phyloP scores from a whole-genome alignment of 1,140 invertebrate genomes.

The Calliopsis andreniformis region DNA sequence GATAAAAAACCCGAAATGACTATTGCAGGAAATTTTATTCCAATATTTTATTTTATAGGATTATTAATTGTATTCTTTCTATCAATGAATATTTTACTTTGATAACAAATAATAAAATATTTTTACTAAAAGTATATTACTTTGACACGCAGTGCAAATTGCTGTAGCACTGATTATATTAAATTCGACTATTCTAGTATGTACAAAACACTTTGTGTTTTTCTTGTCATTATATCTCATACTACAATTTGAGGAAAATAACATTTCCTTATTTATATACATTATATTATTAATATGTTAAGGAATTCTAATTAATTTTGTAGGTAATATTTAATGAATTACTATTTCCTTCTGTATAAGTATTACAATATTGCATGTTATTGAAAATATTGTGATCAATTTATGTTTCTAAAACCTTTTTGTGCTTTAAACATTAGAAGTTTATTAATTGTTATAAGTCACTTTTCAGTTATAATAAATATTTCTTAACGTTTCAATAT shows the following conservation, averaged over 20 bases:
- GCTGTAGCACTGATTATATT: conserved; percentile 20
- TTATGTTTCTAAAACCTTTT: conserved; percentile 1
- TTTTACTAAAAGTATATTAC: conserved; percentile 39
- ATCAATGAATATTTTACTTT: conserved; percentile 38
- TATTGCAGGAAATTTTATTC: conserved; percentile 1
- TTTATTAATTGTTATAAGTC: conserved; percentile 10
- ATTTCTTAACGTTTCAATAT: conserved; percentile 16
- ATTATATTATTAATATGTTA: not conserved
- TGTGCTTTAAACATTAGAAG: conserved; percentile 23
- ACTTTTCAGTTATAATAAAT: conserved; percentile 30
- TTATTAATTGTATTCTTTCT: conserved; percentile 10
- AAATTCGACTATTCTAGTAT: conserved; percentile 17
- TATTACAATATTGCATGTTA: not conserved
- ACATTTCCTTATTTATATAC: conserved; percentile 9
- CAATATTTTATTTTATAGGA: conserved; percentile 12
- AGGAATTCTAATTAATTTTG: not conserved
- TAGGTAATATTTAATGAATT: not conserved
- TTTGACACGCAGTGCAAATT: conserved; percentile 3
- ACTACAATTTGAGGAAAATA: not conserved
- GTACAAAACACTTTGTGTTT: not conserved
- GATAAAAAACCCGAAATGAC: conserved; percentile 16
- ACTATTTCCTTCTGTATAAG: conserved; percentile 4
- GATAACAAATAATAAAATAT: conserved; percentile 33
- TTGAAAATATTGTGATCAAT: not conserved
- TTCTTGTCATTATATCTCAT: conserved; percentile 5